A percentile compares a stretch with the other conserved stretches of the same genome.
phyloP scores from a whole-genome alignment of 2,888 invertebrate species.

The Pristionchus fissidentatus region DNA sequence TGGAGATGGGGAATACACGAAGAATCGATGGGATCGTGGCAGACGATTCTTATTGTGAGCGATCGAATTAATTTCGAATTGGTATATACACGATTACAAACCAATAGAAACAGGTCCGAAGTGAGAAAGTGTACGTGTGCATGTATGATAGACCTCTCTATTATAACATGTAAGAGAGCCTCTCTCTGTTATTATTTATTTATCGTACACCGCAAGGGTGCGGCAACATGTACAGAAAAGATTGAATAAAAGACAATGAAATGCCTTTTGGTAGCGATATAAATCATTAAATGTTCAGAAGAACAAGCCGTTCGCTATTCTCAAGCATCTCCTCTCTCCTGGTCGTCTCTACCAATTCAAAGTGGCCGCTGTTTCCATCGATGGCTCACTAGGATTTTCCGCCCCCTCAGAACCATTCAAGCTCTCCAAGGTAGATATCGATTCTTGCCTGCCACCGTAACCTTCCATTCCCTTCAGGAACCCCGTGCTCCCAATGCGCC shows the following conservation, averaged over 20 bases:
- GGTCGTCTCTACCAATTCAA: constrained; percentile 74
- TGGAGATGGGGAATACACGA: constrained; percentile 73
- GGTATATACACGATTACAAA: neutral
- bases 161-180: too few species aligned
- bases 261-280: too few species aligned
- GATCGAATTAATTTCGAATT: neutral
- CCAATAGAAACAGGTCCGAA: neutral
- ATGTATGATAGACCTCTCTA: too few species aligned
- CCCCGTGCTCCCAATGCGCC: constrained; percentile 69
- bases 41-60: constrained; percentile 63
- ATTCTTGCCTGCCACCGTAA: neutral
- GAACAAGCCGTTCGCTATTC: constrained; percentile 74
- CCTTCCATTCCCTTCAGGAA: constrained; percentile 51
- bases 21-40: constrained; percentile 72
- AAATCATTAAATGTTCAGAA: too few species aligned
- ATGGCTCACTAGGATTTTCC: constrained; percentile 76
- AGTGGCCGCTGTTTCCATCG: constrained; percentile 74
- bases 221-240: too few species aligned
- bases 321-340: constrained; percentile 73
- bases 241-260: too few species aligned
- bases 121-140: too few species aligned
- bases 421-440: constrained; percentile 62
- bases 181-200: too few species aligned
- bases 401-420: constrained; percentile 67
- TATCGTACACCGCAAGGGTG: too few species aligned